Base-by-base conservation (phyloP, 2,888 invertebrate genomes). In the Tetramorium bicarinatum region DNA sequence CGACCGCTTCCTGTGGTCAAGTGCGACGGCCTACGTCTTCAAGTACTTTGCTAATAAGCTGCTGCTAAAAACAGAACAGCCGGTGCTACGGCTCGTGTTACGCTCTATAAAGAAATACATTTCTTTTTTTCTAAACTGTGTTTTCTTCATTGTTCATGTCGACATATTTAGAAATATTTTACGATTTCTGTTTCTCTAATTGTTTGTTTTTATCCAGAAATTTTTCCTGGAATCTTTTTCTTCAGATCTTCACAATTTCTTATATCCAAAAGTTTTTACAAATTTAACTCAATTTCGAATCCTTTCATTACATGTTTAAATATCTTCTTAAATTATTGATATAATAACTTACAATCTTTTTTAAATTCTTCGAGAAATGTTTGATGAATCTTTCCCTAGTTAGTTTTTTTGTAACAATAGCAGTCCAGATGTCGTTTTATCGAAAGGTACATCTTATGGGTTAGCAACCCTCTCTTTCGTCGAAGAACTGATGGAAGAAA, bases 1-100 rank as follows among this genome's bases (percentile, higher is more conserved):
- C 77, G 84, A 69, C 74, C 87, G 88, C 77, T 91, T 91, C 90
- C 90, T 91, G 87, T 85, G 92, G 91, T 93, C 93, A 93, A 93
- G 93, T 93, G 92, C 91, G 86, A 79, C 86, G 86, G 86, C 71
- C 87, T 91, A 21, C 74, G 77, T 81, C 54, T 87, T 90, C 88
- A 84, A 93, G 92, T 85, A 91, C 90, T 93, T 91, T 89, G 90
- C 91, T 91, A 92, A 93, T 92, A 91, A 90, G 90, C 76, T 84
- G 71, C 82, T 84, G 88, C 84, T 87, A 87, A 90, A 91, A 89
- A 91, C 85, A 88, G 85, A 84, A 80, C 92, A 89, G 90, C 89
- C 91, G 90, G 88, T 91, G 91, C 87, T 84, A 77, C 25, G 86
- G 87, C 90, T 93, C 92, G 74, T 85, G 80, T 93, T 93, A 91